These are phyloP conservation scores for Octonoba sinensis DNA, from an alignment of 2,888 invertebrate species.

Conservation along the genomic window DNA sequence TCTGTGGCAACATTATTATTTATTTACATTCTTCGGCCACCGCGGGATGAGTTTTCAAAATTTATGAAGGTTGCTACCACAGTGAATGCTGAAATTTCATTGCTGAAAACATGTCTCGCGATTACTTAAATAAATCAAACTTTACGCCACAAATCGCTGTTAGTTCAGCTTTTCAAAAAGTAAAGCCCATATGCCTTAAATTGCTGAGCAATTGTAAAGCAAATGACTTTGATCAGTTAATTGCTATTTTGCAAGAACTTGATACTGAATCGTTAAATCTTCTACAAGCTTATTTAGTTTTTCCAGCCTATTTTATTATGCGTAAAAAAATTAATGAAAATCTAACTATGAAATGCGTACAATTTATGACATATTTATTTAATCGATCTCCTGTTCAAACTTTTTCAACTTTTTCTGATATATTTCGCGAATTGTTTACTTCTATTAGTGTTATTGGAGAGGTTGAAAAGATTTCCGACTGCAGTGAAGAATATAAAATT, in stretches of 20 bases:
- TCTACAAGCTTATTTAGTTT: slow-evolving; percentile 25
- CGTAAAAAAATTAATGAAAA: slow-evolving; percentile 9
- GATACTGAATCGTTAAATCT: slow-evolving; percentile 2
- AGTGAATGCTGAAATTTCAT: background rate
- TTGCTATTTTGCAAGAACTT: background rate
- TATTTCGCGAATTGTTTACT: background rate
- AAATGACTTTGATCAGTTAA: slow-evolving; percentile 20
- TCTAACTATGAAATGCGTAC: slow-evolving; percentile 12
- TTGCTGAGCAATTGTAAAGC: background rate
- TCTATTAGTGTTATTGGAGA: background rate
- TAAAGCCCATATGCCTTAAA: slow-evolving; percentile 28
- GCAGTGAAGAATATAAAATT: slow-evolving; percentile 41
- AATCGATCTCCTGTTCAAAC: background rate
- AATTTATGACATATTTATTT: slow-evolving; percentile 26
- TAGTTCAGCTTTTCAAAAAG: slow-evolving; percentile 4
- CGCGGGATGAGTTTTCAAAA: too few species aligned
- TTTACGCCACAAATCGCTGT: background rate
- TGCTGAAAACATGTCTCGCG: background rate
- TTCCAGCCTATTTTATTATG: slow-evolving; percentile 16
- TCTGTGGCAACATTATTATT: too few species aligned
- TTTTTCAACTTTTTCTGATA: slow-evolving; percentile 2
- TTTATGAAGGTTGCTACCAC: too few species aligned
- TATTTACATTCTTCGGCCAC: too few species aligned
- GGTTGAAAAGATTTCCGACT: background rate
- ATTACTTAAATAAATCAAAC: too few species aligned